Evolutionary conservation across 2,888 invertebrate genomes (phyloP).

Genomic region (Subacronicta megacephala): DNA sequence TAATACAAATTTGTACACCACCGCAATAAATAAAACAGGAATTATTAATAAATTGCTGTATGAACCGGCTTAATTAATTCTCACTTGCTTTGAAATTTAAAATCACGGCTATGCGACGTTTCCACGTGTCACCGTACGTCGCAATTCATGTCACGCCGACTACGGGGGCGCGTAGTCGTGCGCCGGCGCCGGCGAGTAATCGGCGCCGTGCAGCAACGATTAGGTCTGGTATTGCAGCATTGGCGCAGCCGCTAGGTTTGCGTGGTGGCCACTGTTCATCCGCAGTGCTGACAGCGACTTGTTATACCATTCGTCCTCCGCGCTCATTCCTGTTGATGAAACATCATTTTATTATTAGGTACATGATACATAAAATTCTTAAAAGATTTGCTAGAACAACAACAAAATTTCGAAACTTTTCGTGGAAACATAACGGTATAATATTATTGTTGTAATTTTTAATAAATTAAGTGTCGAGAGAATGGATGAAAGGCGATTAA

Average conservation of each 20-base stretch:
- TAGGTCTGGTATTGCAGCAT: conserved; percentile 99
- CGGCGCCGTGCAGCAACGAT: conserved; percentile 91
- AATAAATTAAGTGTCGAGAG: no score
- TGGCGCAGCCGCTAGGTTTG: conserved; percentile 98
- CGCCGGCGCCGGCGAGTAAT: conserved; percentile 86
- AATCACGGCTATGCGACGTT: conserved; percentile 41
- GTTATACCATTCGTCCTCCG: conserved; percentile 99
- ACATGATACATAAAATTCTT: background rate
- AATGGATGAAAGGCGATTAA: no score
- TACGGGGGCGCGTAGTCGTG: conserved; percentile 85
- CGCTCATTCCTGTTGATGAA: conserved; percentile 94
- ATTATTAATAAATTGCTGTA: background rate
- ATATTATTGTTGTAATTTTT: no score
- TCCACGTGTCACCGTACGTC: conserved; percentile 45
- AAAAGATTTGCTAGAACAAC: no score
- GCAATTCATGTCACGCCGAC: conserved; percentile 52
- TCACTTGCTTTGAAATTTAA: conserved; percentile 27
- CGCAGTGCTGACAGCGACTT: conserved; percentile 98
- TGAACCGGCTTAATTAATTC: no score
- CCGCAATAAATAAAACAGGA: background rate
- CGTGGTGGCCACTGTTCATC: conserved; percentile 99
- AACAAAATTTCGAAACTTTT: no score
- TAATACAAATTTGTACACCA: conserved; percentile 35
- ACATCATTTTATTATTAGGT: background rate
- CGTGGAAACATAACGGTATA: no score